Evolutionary conservation across 64 coral and sea anemone species (phyloP).

Genomic region (Hydrozoanthus tunicans): DNA sequence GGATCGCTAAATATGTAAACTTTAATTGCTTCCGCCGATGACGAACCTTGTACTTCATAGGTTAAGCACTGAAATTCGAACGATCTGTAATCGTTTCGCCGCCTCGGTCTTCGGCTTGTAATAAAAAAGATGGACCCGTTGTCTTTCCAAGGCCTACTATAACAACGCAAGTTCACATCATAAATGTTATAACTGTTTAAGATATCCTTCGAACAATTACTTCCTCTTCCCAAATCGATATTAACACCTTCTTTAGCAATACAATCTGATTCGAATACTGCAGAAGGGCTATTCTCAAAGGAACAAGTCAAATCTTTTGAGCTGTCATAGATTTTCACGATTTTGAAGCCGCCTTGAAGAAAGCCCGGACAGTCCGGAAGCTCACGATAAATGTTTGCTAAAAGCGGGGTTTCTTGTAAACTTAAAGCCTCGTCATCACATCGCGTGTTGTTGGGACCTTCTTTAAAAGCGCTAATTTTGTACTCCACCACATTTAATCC

Average conservation of each 20-base stretch:
- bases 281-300: background rate
- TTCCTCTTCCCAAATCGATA: background rate
- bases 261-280: conserved; percentile 33
- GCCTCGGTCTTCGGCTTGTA: conserved; percentile 39
- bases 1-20: conserved; percentile 40
- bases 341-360: conserved; percentile 33
- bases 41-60: background rate
- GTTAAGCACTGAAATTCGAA: conserved; percentile 36
- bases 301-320: conserved; percentile 3
- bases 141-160: conserved; percentile 3
- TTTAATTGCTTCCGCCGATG: background rate
- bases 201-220: conserved; percentile 3
- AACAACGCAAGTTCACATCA: conserved; percentile 35
- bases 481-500: conserved; percentile 55
- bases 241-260: conserved; percentile 51
- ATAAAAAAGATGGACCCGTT: conserved; percentile 18
- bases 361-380: conserved; percentile 20
- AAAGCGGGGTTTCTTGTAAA: background rate
- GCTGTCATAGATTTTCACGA: conserved; percentile 25
- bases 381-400: conserved; percentile 43
- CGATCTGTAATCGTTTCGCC: conserved; percentile 11
- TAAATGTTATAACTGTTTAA: background rate
- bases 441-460: conserved; percentile 15
- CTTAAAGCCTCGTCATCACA: conserved; percentile 2
- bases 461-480: conserved; percentile 21